Evolutionary conservation across 2,113 vertebrate genomes (phyloP).

Genomic region (Embiotoca jacksoni): DNA sequence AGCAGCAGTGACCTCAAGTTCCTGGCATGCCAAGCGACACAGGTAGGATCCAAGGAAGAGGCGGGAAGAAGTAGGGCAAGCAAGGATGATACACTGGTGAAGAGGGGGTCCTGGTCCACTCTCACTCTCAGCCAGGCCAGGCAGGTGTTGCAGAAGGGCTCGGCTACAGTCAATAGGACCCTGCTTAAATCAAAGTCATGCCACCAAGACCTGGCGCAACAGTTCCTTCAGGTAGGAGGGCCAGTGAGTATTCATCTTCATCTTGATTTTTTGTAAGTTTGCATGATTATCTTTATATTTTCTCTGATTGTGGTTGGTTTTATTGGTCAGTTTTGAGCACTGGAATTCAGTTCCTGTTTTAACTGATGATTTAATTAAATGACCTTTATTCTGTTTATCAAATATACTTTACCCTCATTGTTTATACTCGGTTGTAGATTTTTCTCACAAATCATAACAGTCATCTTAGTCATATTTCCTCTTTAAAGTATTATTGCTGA

Average conservation of each 20-base stretch:
- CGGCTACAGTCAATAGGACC: constrained; percentile 95
- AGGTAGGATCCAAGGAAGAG: constrained; percentile 81
- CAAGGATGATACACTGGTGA: constrained; percentile 81
- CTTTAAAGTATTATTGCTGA: constrained; percentile 10
- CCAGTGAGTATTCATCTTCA: constrained; percentile 75
- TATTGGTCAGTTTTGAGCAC: constrained; percentile 10
- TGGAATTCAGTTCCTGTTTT: neutral
- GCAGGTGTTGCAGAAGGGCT: constrained; percentile 96
- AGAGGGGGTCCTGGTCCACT: constrained; percentile 96
- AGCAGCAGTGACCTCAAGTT: constrained; percentile 92
- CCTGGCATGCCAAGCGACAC: constrained; percentile 79
- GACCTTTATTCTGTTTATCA: neutral
- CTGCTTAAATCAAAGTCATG: constrained; percentile 97
- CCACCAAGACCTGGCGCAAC: constrained; percentile 95
- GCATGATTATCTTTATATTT: constrained; percentile 38
- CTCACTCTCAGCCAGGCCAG: constrained; percentile 95
- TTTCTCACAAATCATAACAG: constrained; percentile 1
- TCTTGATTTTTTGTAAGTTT: constrained; percentile 56
- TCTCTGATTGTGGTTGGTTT: constrained; percentile 6
- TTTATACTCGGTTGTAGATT: neutral
- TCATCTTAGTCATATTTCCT: neutral
- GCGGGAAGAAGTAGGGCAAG: constrained; percentile 55
- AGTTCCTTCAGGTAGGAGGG: constrained; percentile 94
- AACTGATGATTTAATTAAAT: neutral
- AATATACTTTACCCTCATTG: neutral